A percentile compares a stretch with the other conserved stretches of the same genome.
These are phyloP conservation scores for Peromyscus melanophrys DNA, from an alignment of 2,797 vertebrate genomes.

Conservation along the genomic window DNA sequence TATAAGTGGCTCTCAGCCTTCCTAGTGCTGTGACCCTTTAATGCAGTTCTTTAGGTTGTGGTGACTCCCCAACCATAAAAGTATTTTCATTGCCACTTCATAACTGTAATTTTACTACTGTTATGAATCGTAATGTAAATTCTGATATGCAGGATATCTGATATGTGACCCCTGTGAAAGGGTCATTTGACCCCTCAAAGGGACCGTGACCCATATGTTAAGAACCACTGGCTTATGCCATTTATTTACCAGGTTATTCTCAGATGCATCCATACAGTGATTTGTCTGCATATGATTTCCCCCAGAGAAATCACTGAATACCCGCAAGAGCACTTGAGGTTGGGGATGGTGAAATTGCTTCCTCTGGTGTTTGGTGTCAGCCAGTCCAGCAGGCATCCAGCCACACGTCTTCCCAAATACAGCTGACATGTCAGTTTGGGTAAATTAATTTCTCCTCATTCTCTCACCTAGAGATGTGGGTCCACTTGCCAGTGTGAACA, in stretches of 20 bases:
- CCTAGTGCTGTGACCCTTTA: neutral
- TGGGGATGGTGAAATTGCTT: neutral
- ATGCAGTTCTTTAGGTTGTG: neutral
- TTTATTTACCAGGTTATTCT: neutral
- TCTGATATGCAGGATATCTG: neutral
- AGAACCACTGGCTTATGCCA: neutral
- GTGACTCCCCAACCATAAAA: no score
- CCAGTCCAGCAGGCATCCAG: neutral
- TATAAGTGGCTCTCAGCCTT: neutral
- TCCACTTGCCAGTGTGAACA: neutral
- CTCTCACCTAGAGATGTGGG: neutral
- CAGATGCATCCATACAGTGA: accelerated
- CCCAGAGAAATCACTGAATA: neutral
- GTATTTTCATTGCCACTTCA: neutral
- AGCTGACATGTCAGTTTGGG: neutral
- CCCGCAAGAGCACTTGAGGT: neutral
- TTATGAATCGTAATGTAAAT: neutral
- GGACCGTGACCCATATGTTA: neutral
- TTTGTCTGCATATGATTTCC: neutral
- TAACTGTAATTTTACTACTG: neutral
- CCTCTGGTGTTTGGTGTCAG: neutral
- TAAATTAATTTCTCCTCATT: slow-evolving; percentile 6
- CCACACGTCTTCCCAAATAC: neutral
- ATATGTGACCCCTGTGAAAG: neutral
- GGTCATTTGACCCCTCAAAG: neutral